Evolutionary conservation across 2,888 invertebrate genomes (phyloP).

Genomic region (Harpagoxenus sublaevis): DNA sequence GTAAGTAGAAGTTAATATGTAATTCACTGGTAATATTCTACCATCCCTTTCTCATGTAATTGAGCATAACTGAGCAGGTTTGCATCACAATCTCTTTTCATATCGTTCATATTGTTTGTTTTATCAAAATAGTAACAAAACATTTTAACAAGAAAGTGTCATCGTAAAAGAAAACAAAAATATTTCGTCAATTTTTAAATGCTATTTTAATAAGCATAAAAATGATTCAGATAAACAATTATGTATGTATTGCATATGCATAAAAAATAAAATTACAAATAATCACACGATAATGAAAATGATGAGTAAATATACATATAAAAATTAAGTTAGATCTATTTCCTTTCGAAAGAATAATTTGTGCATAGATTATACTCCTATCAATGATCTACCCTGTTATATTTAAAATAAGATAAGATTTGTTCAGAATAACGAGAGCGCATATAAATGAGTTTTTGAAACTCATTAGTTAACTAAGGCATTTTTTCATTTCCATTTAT

Average conservation of each 20-base stretch:
- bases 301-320: neutral
- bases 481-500: conserved; percentile 11
- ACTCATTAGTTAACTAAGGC: neutral
- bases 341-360: neutral
- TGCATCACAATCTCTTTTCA: conserved; percentile 76
- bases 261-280: neutral
- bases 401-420: conserved; percentile 35
- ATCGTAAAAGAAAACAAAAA: conserved; percentile 16
- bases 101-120: neutral
- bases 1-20: conserved; percentile 64
- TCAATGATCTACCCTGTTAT: conserved; percentile 21
- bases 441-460: conserved; percentile 5
- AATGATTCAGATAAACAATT: conserved; percentile 4
- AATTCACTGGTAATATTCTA: conserved; percentile 57
- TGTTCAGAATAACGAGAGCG: conserved; percentile 18
- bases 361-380: conserved; percentile 17
- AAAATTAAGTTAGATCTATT: conserved; percentile 18
- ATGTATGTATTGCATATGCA: neutral
- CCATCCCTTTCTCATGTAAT: conserved; percentile 64
- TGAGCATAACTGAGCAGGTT: conserved; percentile 80
- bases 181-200: conserved; percentile 11
- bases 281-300: conserved; percentile 12
- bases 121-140: conserved; percentile 1
- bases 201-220: conserved; percentile 15
- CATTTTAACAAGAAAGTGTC: conserved; percentile 8